Percentiles rank a stretch among this genome's conserved stretches.
Conservation (phyloP, 2,888 invertebrate genomes). For the Heteromurus nitidus region DNA sequence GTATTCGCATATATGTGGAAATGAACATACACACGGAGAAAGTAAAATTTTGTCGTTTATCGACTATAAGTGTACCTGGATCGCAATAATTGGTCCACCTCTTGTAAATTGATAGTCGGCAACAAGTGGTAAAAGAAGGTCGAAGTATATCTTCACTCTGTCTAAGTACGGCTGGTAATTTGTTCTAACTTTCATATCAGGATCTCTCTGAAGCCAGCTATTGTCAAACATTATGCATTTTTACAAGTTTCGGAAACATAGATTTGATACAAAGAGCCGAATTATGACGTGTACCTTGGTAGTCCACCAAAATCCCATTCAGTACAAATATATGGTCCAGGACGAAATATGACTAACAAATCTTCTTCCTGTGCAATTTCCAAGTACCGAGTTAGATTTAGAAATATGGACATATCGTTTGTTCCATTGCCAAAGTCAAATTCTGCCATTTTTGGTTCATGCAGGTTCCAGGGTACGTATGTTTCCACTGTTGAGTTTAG, state of each 20-base stretch:
- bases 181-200: slow-evolving; percentile 77
- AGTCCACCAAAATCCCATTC: slow-evolving; percentile 78
- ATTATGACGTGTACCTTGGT: slow-evolving; percentile 75
- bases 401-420: slow-evolving; percentile 74
- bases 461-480: slow-evolving; percentile 76
- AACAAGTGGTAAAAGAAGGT: slow-evolving; percentile 76
- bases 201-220: slow-evolving; percentile 78
- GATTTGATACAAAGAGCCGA: no score
- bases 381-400: slow-evolving; percentile 74
- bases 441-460: slow-evolving; percentile 75
- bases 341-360: slow-evolving; percentile 77
- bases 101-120: slow-evolving; percentile 76
- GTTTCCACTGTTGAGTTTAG: slow-evolving; percentile 61
- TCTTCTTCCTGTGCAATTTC: slow-evolving; percentile 77
- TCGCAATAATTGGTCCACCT: slow-evolving; percentile 78
- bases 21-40: background rate
- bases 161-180: slow-evolving; percentile 76
- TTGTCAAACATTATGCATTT: background rate
- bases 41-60: background rate
- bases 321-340: slow-evolving; percentile 79
- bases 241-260: background rate
- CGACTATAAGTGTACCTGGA: slow-evolving; percentile 48
- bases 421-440: slow-evolving; percentile 76
- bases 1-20: background rate
- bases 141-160: slow-evolving; percentile 76